A percentile compares a stretch with the other conserved stretches of the same genome.
Conservation (phyloP, 2,888 invertebrate species). For the Erebia ligea region DNA sequence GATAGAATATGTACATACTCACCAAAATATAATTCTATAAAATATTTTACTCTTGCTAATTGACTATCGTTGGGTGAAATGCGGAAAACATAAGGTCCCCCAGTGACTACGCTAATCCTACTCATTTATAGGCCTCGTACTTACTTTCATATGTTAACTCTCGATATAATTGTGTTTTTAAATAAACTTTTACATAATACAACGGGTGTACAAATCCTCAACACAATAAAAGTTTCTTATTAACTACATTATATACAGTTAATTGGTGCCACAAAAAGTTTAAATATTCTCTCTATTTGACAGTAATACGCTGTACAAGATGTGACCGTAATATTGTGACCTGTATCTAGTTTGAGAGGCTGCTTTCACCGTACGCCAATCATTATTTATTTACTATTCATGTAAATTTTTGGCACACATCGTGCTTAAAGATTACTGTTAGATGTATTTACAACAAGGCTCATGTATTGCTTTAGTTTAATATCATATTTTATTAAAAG, state of each 20-base stretch:
- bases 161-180: slow-evolving; percentile 60
- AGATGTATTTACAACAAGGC: slow-evolving; percentile 66
- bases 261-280: slow-evolving; percentile 56
- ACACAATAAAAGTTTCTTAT: slow-evolving; percentile 66
- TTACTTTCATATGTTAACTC: slow-evolving; percentile 58
- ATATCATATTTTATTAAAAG: neutral
- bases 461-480: slow-evolving; percentile 67
- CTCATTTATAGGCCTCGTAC: slow-evolving; percentile 65
- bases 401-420: slow-evolving; percentile 68
- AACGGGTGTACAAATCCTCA: slow-evolving; percentile 77
- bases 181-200: slow-evolving; percentile 80
- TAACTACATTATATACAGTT: slow-evolving; percentile 74
- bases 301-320: slow-evolving; percentile 21
- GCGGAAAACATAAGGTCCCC: slow-evolving; percentile 67
- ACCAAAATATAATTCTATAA: slow-evolving; percentile 67
- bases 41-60: slow-evolving; percentile 78
- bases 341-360: slow-evolving; percentile 25
- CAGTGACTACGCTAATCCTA: slow-evolving; percentile 71
- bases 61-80: slow-evolving; percentile 83
- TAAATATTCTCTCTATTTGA: slow-evolving; percentile 24
- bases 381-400: slow-evolving; percentile 3
- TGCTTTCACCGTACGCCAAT: slow-evolving; percentile 21
- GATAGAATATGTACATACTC: slow-evolving; percentile 68
- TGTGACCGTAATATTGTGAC: slow-evolving; percentile 33
- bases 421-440: slow-evolving; percentile 58